Evolutionary conservation across 2,888 invertebrate genomes (phyloP), one percentile per base, ranked within the genome.

Genomic region (Acanthacorydalis orientalis): DNA sequence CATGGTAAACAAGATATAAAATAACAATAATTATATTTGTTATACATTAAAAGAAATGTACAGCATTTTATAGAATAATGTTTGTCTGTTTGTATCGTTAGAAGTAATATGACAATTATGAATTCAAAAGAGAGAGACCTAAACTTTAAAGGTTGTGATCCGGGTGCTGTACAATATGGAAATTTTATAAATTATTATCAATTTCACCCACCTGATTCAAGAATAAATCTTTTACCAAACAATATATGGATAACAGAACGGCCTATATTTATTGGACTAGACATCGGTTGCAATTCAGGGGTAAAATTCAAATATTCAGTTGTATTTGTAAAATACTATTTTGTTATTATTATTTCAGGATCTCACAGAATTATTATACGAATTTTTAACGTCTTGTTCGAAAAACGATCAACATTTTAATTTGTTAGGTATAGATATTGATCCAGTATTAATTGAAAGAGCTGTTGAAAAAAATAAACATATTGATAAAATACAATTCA

Each of bases 121-220:
- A 23, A 23, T 23, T 23, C 23, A 23, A 6, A 23, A 23, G 3
- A 23, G 6, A 23, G 2, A 6, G 6, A 6, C 23, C 23, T 23
- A 23, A 23, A 23, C 23, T 77, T 70, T 58, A 64, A 64, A 57
- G 70, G 68, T 12, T 65, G 68, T 48, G 76, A 85, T 63, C 87
- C 88, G 12, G 88, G 88, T 16, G 83, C 86, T 34, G 81, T 81
- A 1, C 75, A 75, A 60, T 75, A 72, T 68, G 89, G 89, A 46
- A 89, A 89, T 66, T 90, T 89, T 57, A 86, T 85, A 50, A 88
- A 89, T 65, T 90, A 89, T 61, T 90, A 90, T 61, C 69, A 80
- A 53, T 89, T 89, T 59, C 81, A 88, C 65, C 74, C 81, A 47
- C 75, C 80, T 23, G 69, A 73, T 49, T 76, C 79, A 54, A 74